Evolutionary conservation across 2,797 vertebrate species (phyloP).

Genomic region (Hyperoplus immaculatus): DNA sequence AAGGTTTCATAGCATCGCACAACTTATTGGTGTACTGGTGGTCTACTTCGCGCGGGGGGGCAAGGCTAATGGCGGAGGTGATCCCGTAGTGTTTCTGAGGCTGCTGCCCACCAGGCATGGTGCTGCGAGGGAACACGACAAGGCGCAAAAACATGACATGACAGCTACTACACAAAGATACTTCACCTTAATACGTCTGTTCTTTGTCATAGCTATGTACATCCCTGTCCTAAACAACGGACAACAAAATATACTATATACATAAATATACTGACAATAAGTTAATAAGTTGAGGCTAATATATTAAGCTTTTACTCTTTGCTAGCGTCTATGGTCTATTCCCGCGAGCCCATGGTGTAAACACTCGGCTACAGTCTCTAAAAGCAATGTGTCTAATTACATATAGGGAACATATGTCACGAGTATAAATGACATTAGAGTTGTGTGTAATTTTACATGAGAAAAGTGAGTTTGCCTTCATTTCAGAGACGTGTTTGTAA

Average conservation of each 20-base stretch:
- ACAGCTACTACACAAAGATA: constrained; percentile 2
- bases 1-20: constrained; percentile 94
- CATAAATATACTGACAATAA: neutral
- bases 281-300: too few species aligned
- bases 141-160: neutral
- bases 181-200: too few species aligned
- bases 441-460: neutral
- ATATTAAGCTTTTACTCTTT: too few species aligned
- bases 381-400: neutral
- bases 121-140: constrained; percentile 72
- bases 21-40: constrained; percentile 92
- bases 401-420: too few species aligned
- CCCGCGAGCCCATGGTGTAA: constrained; percentile 13
- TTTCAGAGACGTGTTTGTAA: neutral
- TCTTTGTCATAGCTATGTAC: too few species aligned
- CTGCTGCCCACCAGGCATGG: constrained; percentile 89
- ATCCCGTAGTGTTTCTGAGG: constrained; percentile 93
- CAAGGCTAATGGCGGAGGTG: constrained; percentile 94
- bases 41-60: constrained; percentile 92
- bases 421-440: fast-evolving
- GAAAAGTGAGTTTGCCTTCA: fast-evolving
- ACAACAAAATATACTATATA: neutral
- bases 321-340: too few species aligned
- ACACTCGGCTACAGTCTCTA: constrained; percentile 31
- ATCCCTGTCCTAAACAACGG: neutral